Evolutionary conservation across 2,888 invertebrate species (phyloP).

Genomic region (Coleophora deauratella): DNA sequence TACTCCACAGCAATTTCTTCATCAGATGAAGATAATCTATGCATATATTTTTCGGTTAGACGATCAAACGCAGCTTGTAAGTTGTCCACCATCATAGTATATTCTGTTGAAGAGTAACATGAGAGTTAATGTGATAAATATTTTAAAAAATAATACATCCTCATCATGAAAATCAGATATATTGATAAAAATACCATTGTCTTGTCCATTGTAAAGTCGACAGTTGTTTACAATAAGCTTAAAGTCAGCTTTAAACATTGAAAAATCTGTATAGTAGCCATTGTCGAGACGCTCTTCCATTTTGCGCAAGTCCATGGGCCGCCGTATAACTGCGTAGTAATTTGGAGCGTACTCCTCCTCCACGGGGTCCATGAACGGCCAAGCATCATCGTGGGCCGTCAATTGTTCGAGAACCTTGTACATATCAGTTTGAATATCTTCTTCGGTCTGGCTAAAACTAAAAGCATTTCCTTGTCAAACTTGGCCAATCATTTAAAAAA

Average conservation of each 20-base stretch:
- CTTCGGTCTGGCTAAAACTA: slow-evolving; percentile 86
- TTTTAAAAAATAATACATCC: background rate
- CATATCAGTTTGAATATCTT: slow-evolving; percentile 91
- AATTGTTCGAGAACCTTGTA: slow-evolving; percentile 92
- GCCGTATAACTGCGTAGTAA: slow-evolving; percentile 81
- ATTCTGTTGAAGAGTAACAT: slow-evolving; percentile 73
- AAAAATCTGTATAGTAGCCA: slow-evolving; percentile 84
- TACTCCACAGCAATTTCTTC: slow-evolving; percentile 83
- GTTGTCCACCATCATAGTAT: slow-evolving; percentile 90
- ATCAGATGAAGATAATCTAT: slow-evolving; percentile 86
- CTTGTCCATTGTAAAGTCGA: slow-evolving; percentile 91
- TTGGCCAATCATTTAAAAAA: too few species aligned
- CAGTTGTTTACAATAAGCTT: slow-evolving; percentile 95
- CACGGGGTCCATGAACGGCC: slow-evolving; percentile 95
- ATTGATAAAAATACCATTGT: slow-evolving; percentile 80
- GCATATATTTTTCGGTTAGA: slow-evolving; percentile 87
- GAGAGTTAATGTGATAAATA: background rate
- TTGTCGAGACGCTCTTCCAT: slow-evolving; percentile 91
- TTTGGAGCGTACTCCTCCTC: slow-evolving; percentile 94
- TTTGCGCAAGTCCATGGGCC: slow-evolving; percentile 90
- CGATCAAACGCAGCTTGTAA: slow-evolving; percentile 87
- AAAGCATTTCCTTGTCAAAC: slow-evolving; percentile 19
- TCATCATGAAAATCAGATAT: too few species aligned
- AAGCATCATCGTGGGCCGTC: slow-evolving; percentile 91
- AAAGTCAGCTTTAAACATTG: slow-evolving; percentile 90